Percentiles rank a stretch among this genome's conserved stretches.
These are phyloP conservation scores for Cydia splendana DNA, from an alignment of 1,140 invertebrate genomes.

Conservation along the genomic window DNA sequence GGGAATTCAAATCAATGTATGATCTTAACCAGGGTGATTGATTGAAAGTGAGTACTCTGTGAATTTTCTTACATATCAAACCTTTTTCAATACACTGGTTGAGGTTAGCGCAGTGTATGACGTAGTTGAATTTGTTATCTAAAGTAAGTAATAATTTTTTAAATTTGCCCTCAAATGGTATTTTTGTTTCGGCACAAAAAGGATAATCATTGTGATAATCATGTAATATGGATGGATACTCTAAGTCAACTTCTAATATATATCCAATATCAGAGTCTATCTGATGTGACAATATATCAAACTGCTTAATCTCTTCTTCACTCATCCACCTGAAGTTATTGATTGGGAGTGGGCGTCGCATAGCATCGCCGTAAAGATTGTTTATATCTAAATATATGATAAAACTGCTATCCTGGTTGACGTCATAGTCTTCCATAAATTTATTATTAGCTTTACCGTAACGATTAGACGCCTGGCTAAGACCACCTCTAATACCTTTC, in stretches of 20 bases:
- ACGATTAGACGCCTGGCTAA: conserved; percentile 55
- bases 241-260: conserved; percentile 68
- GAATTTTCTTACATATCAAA: background rate
- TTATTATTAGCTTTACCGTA: conserved; percentile 64
- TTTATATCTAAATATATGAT: conserved; percentile 69
- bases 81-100: background rate
- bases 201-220: conserved; percentile 68
- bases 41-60: background rate
- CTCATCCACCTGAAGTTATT: conserved; percentile 31
- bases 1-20: background rate
- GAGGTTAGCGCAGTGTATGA: background rate
- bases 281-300: conserved; percentile 48
- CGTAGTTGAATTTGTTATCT: conserved; percentile 34
- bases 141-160: conserved; percentile 60
- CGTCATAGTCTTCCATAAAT: conserved; percentile 42
- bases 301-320: conserved; percentile 29
- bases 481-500: conserved; percentile 54
- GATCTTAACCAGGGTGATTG: background rate
- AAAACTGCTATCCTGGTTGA: conserved; percentile 40
- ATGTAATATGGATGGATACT: conserved; percentile 61
- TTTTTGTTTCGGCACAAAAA: conserved; percentile 55
- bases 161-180: conserved; percentile 35
- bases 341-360: conserved; percentile 44
- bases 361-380: conserved; percentile 72
- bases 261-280: conserved; percentile 56